Evolutionary conservation across 2,797 vertebrate species (phyloP).

Genomic region (Phyllotis vaccarum): DNA sequence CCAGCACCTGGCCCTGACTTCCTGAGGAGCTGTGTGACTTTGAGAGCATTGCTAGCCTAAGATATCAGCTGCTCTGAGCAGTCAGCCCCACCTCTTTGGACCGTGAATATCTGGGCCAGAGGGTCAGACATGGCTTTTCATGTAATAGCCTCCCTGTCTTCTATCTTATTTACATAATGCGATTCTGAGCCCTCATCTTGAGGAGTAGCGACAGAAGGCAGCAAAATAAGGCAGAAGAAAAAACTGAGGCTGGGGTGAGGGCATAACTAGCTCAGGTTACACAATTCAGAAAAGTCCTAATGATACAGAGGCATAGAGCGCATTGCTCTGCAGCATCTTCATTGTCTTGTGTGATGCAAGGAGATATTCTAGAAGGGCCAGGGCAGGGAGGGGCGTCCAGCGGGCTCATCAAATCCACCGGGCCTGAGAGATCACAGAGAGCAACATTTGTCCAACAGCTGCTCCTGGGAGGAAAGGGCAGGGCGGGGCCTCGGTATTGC

Average conservation of each 20-base stretch:
- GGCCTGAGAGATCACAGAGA: neutral
- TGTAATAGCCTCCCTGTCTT: neutral
- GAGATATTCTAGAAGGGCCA: neutral
- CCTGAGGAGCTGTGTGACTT: neutral
- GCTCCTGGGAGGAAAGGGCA: neutral
- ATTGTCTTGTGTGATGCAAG: neutral
- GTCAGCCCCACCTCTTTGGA: neutral
- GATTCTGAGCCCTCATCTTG: neutral
- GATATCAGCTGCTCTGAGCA: neutral
- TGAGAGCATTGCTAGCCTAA: neutral
- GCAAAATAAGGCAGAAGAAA: neutral
- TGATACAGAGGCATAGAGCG: no score
- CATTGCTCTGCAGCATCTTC: neutral
- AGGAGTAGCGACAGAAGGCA: neutral
- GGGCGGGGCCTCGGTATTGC: neutral
- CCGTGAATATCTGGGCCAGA: no score
- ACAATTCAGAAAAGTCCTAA: neutral
- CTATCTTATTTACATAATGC: neutral
- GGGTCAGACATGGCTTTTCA: neutral
- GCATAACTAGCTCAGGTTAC: neutral
- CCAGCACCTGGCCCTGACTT: no score
- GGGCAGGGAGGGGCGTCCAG: neutral
- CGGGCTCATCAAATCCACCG: no score
- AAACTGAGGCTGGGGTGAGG: neutral
- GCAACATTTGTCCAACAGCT: neutral